Base-by-base conservation (phyloP, 2,797 vertebrate species). In the Alectoris magna region DNA sequence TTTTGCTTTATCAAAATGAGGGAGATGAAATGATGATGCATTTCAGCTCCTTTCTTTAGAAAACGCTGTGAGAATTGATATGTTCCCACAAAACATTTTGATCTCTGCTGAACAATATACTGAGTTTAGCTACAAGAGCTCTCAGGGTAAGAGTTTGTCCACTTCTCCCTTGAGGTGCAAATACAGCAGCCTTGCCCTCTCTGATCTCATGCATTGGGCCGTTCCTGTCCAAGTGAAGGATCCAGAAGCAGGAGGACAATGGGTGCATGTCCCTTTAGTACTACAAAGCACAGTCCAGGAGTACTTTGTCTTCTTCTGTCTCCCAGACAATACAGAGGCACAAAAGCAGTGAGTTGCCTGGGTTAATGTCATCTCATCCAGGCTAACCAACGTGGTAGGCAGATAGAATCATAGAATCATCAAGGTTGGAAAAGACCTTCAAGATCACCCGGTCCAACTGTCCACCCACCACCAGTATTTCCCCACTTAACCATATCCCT, bases 1-100 rank as follows among this genome's bases (percentile, higher is more conserved):
- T 83, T 74, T 62, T 70, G 10, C 59, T 87, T 84, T 63, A 71
- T 84, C 78, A 84, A 74, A 88, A 49, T 4, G 41, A 70, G 27
- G 36, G 23, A 75, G 29, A 18, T 44, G 29, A 82, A 86, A 75
- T 58, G 46, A 83, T 53, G 75, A 83, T 53, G 79, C 53, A 75
- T 75, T 82, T 55, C 29, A 49, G 24, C 9, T 59, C 43, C 51
- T 48, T n/a, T 58, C 68, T 66, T 39, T 27, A 66, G 77, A 66
- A 87, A 72, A 31, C 8, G 22, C 15, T 55, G 21, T 70, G 73
- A 82, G 58, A 70, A 74, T 11, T 73, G 66, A 58, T 38, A 24
- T 3, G 10, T 86, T 89, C 90, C 78, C 43, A 43, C 38, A 41
- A 67, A 87, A 79, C 34, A 62, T 58, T 83, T 86, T 62, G n/a